Evolutionary conservation across 2,888 invertebrate genomes (phyloP), one percentile per base, ranked within the genome.

Genomic region (Steromphala cineraria): DNA sequence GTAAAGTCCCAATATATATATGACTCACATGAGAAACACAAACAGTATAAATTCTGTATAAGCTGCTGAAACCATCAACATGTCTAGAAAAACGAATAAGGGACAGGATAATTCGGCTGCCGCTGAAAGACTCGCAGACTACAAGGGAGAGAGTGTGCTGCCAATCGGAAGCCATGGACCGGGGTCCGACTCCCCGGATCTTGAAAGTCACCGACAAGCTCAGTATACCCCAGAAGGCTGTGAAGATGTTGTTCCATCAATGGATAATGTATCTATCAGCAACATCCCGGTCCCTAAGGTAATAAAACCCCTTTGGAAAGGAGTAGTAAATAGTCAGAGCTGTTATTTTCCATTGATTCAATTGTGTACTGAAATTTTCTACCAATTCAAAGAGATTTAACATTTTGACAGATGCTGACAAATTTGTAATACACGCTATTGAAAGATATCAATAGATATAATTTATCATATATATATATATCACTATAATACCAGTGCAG

Each of bases 121-220:
- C 31, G 79, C 81, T 67, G 75, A 80, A 31, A 80, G 88, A 82
- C 82, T 88, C 67, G 88, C 88, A 62, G 88, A 88, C 67, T 88
- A 87, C 78, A 86, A 83, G 67, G 88, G 88, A 56, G 87, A 87
- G 83, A 86, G 82, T 71, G 86, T 83, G 24, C 79, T 82, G 17
- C 86, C 87, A 24, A 85, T 87, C 17, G 85, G 82, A n/a, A 84
- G 84, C 40, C 84, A 85, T 67, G 67, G 62, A 1, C n/a, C 76
- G 15, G 79, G 77, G 82, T 85, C 87, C 17, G 83, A 84, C 24
- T 86, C 85, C 28, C 83, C 82, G 13, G 87, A 87, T 71, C 85
- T 84, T 53, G 87, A 87, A 53, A 77, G 62, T 36, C 46, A 28
- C 52, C 52, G 77, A 19, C 75, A 75, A 31, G 86, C 83, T 52